A percentile compares a stretch with the other conserved stretches of the same genome.
phyloP scores from a whole-genome alignment of 2,888 invertebrate species.

The Drosophila algonquin region DNA sequence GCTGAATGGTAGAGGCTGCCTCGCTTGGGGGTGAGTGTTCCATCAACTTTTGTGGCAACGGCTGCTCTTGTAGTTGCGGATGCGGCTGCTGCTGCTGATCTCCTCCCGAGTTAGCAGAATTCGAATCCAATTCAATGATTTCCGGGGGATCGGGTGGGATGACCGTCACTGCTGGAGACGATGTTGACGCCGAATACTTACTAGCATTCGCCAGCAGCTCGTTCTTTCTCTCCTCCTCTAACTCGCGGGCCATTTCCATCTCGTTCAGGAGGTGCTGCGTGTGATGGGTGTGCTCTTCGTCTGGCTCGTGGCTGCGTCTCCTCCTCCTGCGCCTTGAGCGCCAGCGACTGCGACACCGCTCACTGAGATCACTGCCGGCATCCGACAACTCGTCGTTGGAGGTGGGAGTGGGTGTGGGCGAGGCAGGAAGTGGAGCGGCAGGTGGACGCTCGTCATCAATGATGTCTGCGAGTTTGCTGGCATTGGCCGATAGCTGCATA shows the following conservation, averaged over 20 bases:
- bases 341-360: slow-evolving; percentile 60
- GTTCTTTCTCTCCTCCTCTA: slow-evolving; percentile 80
- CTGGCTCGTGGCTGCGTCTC: slow-evolving; percentile 56
- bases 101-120: slow-evolving; percentile 74
- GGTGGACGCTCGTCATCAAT: slow-evolving; percentile 80
- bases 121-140: slow-evolving; percentile 82
- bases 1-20: slow-evolving; percentile 15
- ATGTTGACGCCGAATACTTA: slow-evolving; percentile 77
- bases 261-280: slow-evolving; percentile 80
- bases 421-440: slow-evolving; percentile 80
- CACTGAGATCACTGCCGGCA: slow-evolving; percentile 61
- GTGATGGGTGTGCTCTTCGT: slow-evolving; percentile 80
- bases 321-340: slow-evolving; percentile 49
- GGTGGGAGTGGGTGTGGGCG: slow-evolving; percentile 69
- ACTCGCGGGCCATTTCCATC: slow-evolving; percentile 77
- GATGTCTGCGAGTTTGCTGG: slow-evolving; percentile 66
- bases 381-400: slow-evolving; percentile 73
- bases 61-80: slow-evolving; percentile 19
- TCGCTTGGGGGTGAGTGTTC: slow-evolving; percentile 29
- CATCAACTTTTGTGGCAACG: slow-evolving; percentile 18
- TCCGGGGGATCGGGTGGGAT: slow-evolving; percentile 81
- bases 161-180: slow-evolving; percentile 78
- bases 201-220: slow-evolving; percentile 75
- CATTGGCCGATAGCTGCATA: slow-evolving; percentile 65
- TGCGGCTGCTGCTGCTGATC: slow-evolving; percentile 43